Evolutionary conservation across 2,797 vertebrate species (phyloP), one percentile per base, ranked within the genome.

Genomic region (Naso thynnoides): DNA sequence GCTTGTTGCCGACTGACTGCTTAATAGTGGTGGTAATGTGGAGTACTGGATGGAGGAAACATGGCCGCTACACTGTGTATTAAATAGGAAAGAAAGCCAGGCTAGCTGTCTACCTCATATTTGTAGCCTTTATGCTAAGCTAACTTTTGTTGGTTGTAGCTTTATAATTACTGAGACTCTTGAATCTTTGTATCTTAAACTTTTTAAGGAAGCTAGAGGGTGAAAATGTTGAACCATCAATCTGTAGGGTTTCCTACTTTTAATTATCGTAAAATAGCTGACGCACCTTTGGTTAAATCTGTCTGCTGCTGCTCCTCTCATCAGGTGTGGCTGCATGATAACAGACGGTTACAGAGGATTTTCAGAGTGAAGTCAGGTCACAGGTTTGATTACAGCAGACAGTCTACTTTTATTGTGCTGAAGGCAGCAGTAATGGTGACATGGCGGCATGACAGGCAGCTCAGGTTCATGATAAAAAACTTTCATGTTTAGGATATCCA

Each of bases 281-380:
- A 60, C 41, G 61, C 64, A 38, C 39, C 33, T 62, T 53, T 31
- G 26, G 58, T 56, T 73, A 31, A 58, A 66, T 47, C 3, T 57
- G 39, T 58, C 59, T 45, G 41, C 60, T 53, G 59, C 70, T 52
- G 31, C 62, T 29, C 16, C 31, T 29, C 47, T 59, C 56, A 13
- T 73, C 66, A 59, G 52, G 44, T 53, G 56, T 58, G 49, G 42
- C 24, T 53, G 24, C 42, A 16, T 16, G 33, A 41, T 56, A 4
- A 39, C 55, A 78, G 38, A 65, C 59, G 66, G 54, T 78, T 66
- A 31, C 44, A n/a, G 31, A 60, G 54, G 19, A 70, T n/a, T 29
- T 59, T 70, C 48, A 63, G 50, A 66, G 33, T 24, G 24, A 68
- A 79, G 60, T 68, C 8, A 23, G 62, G 70, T 70, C 53, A 53